These are phyloP conservation scores for Austrofundulus limnaeus DNA, from an alignment of 2,113 vertebrate genomes.

Conservation along the genomic window DNA sequence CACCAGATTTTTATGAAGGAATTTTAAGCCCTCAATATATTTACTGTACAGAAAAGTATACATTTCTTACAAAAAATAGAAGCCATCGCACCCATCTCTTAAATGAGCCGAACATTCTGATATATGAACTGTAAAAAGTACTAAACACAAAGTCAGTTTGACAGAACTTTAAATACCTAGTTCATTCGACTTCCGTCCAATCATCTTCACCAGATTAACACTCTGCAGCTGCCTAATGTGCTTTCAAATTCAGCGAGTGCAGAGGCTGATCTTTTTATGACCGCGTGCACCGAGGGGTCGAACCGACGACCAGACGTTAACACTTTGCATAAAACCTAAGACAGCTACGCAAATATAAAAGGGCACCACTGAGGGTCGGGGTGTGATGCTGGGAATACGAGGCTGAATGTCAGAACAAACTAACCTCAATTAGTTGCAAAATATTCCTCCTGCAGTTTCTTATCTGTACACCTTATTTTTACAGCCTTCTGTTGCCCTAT, in stretches of 20 bases:
- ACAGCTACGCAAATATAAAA: constrained; percentile 39
- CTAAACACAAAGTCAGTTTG: neutral
- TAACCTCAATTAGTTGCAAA: neutral
- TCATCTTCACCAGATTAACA: constrained; percentile 43
- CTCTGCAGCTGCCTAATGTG: constrained; percentile 13
- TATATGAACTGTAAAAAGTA: no score
- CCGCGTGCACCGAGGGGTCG: constrained; percentile 8
- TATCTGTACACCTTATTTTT: no score
- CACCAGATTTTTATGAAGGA: no score
- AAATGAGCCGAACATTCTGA: no score
- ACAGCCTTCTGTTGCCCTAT: no score
- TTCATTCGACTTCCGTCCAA: constrained; percentile 60
- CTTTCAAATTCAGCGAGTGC: constrained; percentile 24
- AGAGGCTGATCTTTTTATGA: constrained; percentile 22
- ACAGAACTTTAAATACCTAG: constrained; percentile 18
- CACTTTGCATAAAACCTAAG: constrained; percentile 54
- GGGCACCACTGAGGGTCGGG: constrained; percentile 41
- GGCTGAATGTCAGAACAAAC: constrained; percentile 68
- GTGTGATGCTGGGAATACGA: constrained; percentile 25
- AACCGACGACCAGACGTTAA: constrained; percentile 6
- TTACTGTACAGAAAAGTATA: no score
- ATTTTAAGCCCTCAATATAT: no score
- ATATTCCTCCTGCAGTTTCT: no score
- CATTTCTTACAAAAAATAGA: no score
- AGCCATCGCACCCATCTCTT: no score